Evolutionary conservation across 2,888 invertebrate genomes (phyloP), one percentile per base, ranked within the genome.

Genomic region (Helicoverpa assulta): DNA sequence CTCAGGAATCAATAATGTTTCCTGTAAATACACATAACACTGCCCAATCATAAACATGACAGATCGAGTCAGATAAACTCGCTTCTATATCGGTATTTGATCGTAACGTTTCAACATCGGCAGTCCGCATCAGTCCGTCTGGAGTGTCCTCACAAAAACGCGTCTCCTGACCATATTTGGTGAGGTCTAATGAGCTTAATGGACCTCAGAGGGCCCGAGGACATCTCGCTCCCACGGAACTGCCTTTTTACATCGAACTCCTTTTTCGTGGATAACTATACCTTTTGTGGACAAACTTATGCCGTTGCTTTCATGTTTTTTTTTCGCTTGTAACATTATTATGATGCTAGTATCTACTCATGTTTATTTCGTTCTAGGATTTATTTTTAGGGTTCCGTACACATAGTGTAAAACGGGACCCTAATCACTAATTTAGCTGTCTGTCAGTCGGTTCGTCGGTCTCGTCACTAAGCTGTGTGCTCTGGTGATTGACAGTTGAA

Each of bases 121-220:
- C 70, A 70, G 78, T 66, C 74, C 58, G 56, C 70, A 85, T 85
- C 79, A 73, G 70, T 70, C 70, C 64, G 82, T 84, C 79, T 81
- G 70, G 76, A 82, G 76, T 57, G 73, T 71, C 79, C 62, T 70
- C 77, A 86, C 85, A 90, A 91, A 89, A 91, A 91, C 83, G 78
- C 81, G 72, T 62, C 76, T 70, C 62, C 70, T 70, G 73, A 33
- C 93, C 93, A 83, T 93, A 92, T 93, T 91, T 87, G 93, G 93
- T 71, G 70, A 69, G 75, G 67, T 80, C 88, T 93, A 93, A 93
- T 92, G 92, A 93, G 90, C 86, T 85, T 87, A 90, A 89, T 88
- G 89, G 85, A 81, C 76, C 82, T 68, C 57, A 14, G 70, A 70
- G 67, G 69, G 54, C 73, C 81, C 76, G 82, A 84, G 86, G 86